These are phyloP conservation scores for Dendrophyllia cribrosa DNA, from an alignment of 64 coral and sea anemone species.

Conservation along the genomic window DNA sequence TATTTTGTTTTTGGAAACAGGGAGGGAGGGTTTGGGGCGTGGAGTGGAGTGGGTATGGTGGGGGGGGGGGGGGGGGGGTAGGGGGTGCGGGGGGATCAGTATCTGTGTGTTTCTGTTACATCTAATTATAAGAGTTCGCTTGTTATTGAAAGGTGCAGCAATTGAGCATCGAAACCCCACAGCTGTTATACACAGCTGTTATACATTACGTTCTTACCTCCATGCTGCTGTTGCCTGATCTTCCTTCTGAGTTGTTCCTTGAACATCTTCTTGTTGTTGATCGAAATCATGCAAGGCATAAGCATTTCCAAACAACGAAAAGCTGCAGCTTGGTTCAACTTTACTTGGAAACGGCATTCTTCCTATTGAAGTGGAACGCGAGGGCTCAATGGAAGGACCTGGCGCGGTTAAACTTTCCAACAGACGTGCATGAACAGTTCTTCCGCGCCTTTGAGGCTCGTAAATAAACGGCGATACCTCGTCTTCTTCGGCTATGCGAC, in stretches of 20 bases:
- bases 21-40: no score
- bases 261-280: not conserved
- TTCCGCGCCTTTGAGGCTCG: slow-evolving; percentile 39
- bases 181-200: no score
- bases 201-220: slow-evolving; percentile 40
- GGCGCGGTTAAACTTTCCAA: slow-evolving; percentile 62
- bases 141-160: no score
- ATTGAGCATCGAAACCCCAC: no score
- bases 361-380: slow-evolving; percentile 49
- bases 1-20: no score
- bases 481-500: slow-evolving; percentile 26
- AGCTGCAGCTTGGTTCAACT: slow-evolving; percentile 64
- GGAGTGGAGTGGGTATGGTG: no score
- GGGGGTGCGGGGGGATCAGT: no score
- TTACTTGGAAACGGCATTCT: slow-evolving; percentile 75
- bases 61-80: no score
- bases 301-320: slow-evolving; percentile 81
- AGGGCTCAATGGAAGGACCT: slow-evolving; percentile 42
- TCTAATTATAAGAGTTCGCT: no score
- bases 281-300: slow-evolving; percentile 57
- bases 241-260: not conserved
- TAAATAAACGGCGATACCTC: slow-evolving; percentile 18
- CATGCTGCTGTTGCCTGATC: not conserved
- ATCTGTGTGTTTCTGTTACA: no score
- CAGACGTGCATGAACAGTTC: slow-evolving; percentile 65